Evolutionary conservation across 1,140 invertebrate species (phyloP).

Genomic region (Microvelia longipes): DNA sequence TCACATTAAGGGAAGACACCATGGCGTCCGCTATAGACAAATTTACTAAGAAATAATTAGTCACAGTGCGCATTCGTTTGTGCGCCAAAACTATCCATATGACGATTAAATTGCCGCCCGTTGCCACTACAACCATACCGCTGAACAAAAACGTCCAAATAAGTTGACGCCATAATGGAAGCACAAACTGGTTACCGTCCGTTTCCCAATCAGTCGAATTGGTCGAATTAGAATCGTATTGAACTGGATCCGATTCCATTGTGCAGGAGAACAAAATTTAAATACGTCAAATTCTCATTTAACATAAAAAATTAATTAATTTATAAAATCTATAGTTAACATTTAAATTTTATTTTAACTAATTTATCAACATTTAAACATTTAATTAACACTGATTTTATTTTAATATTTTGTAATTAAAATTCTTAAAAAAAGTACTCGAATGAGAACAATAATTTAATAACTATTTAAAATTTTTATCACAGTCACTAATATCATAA

Average conservation of each 20-base stretch:
- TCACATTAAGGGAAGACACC: slow-evolving; percentile 80
- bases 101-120: slow-evolving; percentile 81
- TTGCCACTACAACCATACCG: slow-evolving; percentile 78
- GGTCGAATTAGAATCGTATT: not conserved
- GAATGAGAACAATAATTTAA: too few relatives aligned
- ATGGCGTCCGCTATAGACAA: slow-evolving; percentile 80
- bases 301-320: too few relatives aligned
- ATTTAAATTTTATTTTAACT: too few relatives aligned
- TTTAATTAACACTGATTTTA: too few relatives aligned
- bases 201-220: not conserved
- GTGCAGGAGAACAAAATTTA: too few relatives aligned
- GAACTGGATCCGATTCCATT: not conserved
- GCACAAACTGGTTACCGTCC: slow-evolving; percentile 38
- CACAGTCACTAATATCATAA: too few relatives aligned
- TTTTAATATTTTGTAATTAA: too few relatives aligned
- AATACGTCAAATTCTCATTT: too few relatives aligned
- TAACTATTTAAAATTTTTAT: too few relatives aligned
- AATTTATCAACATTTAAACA: too few relatives aligned
- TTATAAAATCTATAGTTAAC: too few relatives aligned
- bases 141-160: slow-evolving; percentile 72
- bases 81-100: slow-evolving; percentile 88
- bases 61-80: slow-evolving; percentile 82
- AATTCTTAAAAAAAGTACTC: too few relatives aligned
- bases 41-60: slow-evolving; percentile 93
- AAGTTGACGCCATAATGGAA: slow-evolving; percentile 72